Conservation (phyloP, 2,113 vertebrate genomes). For the Equus przewalskii region DNA sequence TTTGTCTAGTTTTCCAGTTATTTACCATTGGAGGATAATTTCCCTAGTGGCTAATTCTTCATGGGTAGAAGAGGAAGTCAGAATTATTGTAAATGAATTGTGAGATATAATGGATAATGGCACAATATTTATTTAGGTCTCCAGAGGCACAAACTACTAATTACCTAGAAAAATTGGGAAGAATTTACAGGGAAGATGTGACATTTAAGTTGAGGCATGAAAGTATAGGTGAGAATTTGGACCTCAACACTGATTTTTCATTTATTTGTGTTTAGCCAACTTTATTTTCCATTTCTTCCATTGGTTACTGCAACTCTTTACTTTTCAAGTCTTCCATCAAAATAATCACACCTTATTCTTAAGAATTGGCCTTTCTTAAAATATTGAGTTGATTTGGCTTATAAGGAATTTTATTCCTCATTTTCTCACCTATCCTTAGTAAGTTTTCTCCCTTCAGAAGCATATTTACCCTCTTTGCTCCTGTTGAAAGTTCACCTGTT, state of each 20-base stretch:
- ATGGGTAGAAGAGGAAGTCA: background rate
- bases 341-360: background rate
- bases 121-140: background rate
- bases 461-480: background rate
- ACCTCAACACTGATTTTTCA: background rate
- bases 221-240: background rate
- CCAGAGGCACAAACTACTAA: background rate
- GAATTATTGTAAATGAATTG: background rate
- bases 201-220: background rate
- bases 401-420: background rate
- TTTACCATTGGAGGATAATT: background rate
- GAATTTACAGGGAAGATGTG: background rate
- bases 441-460: background rate
- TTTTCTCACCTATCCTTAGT: background rate
- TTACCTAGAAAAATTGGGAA: background rate
- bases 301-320: background rate
- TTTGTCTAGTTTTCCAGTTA: background rate
- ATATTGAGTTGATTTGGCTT: background rate
- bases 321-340: background rate
- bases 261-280: background rate
- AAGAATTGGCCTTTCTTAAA: background rate
- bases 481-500: background rate
- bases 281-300: background rate
- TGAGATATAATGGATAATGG: constrained; percentile 29
- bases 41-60: background rate